A percentile compares a stretch with the other conserved stretches of the same genome.
phyloP scores from a whole-genome alignment of 1,140 invertebrate genomes.

The Drosophila micromelanica region DNA sequence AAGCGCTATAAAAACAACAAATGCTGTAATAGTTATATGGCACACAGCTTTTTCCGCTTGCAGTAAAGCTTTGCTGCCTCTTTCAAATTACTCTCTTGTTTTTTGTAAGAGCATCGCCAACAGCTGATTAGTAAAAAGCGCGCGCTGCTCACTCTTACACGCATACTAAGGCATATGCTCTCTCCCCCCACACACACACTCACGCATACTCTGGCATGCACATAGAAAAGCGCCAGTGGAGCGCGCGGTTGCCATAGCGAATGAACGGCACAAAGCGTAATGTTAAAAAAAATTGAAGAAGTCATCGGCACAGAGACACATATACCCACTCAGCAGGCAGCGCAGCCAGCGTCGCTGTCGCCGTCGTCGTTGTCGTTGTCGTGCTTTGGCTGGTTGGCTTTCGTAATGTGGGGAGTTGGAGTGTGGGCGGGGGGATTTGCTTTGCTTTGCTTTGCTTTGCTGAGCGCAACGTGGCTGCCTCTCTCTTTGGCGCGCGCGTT shows the following conservation, averaged over 20 bases:
- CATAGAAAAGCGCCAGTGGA: conserved; percentile 46
- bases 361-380: conserved; percentile 6
- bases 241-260: conserved; percentile 74
- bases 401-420: neutral
- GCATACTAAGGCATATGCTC: neutral
- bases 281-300: conserved; percentile 67
- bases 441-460: neutral
- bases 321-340: conserved; percentile 78
- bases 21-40: conserved; percentile 46
- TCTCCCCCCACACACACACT: conserved; percentile 6
- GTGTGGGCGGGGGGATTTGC: neutral
- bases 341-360: conserved; percentile 31
- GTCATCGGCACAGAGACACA: conserved; percentile 84
- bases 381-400: conserved; percentile 25
- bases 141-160: conserved; percentile 38
- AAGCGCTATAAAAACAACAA: conserved; percentile 24
- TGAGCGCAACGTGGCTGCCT: conserved; percentile 41
- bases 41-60: conserved; percentile 50
- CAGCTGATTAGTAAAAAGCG: conserved; percentile 59
- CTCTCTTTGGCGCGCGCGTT: conserved; percentile 31
- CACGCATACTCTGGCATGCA: neutral
- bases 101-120: conserved; percentile 25
- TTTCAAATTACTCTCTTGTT: neutral
- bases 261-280: conserved; percentile 76
- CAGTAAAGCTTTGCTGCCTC: conserved; percentile 33